These are phyloP conservation scores for Thysanoteuthis rhombus DNA, from an alignment of 2,888 invertebrate genomes.

Conservation along the genomic window DNA sequence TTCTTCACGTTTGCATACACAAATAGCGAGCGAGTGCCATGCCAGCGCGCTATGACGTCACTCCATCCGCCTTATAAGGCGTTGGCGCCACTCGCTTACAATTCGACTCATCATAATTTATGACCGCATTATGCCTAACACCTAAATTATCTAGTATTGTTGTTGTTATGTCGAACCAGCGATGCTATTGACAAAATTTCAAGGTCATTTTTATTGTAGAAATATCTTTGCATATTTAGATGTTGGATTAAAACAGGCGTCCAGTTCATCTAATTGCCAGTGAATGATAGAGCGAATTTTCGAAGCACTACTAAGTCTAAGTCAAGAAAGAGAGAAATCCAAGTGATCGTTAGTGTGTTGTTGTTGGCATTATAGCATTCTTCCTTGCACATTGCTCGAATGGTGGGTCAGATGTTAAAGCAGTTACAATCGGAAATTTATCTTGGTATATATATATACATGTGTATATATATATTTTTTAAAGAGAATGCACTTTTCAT, in stretches of 20 bases:
- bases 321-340: too few species aligned
- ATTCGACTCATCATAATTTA: background rate
- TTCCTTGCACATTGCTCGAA: too few species aligned
- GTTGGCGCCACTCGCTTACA: background rate
- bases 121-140: background rate
- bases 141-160: background rate
- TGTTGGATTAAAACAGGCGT: background rate
- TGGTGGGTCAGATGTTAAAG: too few species aligned
- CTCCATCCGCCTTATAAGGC: conserved; percentile 29
- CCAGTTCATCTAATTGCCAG: too few species aligned
- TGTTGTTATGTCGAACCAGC: background rate
- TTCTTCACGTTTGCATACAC: conserved; percentile 17
- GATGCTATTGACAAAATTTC: background rate
- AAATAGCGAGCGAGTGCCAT: conserved; percentile 26
- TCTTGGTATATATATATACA: too few species aligned
- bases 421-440: too few species aligned
- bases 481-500: too few species aligned
- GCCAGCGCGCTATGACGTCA: conserved; percentile 30
- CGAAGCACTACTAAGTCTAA: too few species aligned
- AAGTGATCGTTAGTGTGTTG: too few species aligned
- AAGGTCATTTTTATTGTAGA: conserved; percentile 12
- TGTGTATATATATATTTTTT: too few species aligned
- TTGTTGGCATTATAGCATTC: too few species aligned
- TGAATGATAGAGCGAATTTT: too few species aligned
- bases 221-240: background rate